A percentile compares a stretch with the other conserved stretches of the same genome.
phyloP scores from a whole-genome alignment of 2,888 invertebrate genomes.

The Heliconius aoede region DNA sequence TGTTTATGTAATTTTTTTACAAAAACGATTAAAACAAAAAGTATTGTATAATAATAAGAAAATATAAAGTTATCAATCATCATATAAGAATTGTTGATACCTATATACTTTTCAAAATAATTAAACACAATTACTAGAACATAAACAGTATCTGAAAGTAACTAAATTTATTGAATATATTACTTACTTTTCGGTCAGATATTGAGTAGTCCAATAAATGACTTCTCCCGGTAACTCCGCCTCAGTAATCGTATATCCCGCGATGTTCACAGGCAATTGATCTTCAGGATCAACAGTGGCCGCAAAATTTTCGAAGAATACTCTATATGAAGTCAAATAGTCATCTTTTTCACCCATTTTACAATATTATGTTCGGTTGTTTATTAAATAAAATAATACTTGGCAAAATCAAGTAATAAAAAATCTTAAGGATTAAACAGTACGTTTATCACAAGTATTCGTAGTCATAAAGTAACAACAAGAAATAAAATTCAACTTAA shows the following conservation, averaged over 20 bases:
- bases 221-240: slow-evolving; percentile 89
- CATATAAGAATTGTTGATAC: background rate
- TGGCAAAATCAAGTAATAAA: slow-evolving; percentile 48
- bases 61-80: background rate
- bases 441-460: slow-evolving; percentile 33
- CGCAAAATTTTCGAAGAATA: slow-evolving; percentile 89
- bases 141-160: background rate
- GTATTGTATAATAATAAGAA: background rate
- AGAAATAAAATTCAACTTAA: slow-evolving; percentile 41
- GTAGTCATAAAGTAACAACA: slow-evolving; percentile 29
- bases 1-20: slow-evolving; percentile 2
- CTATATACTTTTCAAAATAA: background rate
- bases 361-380: slow-evolving; percentile 14
- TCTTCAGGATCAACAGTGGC: slow-evolving; percentile 87
- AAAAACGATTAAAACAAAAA: background rate
- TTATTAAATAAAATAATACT: slow-evolving; percentile 43
- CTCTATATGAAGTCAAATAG: slow-evolving; percentile 87
- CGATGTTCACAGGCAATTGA: slow-evolving; percentile 89
- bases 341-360: slow-evolving; percentile 86
- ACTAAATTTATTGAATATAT: slow-evolving; percentile 19
- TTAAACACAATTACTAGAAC: background rate
- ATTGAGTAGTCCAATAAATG: slow-evolving; percentile 89
- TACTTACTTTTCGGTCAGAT: slow-evolving; percentile 90
- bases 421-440: slow-evolving; percentile 44
- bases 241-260: slow-evolving; percentile 87